These are phyloP conservation scores for Astropecten irregularis DNA, from an alignment of 53 echinoderm and acorn worm species.

Conservation along the genomic window DNA sequence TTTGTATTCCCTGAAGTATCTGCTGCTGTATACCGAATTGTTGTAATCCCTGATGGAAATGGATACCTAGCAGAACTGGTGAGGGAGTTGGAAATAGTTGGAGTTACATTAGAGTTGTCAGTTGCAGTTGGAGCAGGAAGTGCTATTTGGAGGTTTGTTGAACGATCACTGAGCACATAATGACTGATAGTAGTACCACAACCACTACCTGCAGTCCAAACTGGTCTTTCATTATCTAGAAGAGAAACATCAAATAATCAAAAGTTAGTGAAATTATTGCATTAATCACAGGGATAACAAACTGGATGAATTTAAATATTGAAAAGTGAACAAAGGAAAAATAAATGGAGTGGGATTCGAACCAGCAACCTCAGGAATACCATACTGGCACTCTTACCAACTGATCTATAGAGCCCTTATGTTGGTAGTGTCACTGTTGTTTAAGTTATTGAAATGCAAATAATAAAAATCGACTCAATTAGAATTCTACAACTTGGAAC, in stretches of 20 bases:
- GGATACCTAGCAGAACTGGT: background rate
- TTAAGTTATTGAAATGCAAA: too few relatives aligned
- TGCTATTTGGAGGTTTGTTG: background rate
- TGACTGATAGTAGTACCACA: constrained; percentile 42
- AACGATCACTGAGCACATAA: constrained; percentile 8
- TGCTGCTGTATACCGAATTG: constrained; percentile 46
- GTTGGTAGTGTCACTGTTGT: too few relatives aligned
- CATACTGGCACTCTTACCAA: too few relatives aligned
- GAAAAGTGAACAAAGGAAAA: too few relatives aligned
- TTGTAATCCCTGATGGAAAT: constrained; percentile 22
- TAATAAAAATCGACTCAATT: too few relatives aligned
- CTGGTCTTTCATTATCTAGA: constrained; percentile 66
- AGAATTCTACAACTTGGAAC: too few relatives aligned
- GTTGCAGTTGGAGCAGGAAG: constrained; percentile 44
- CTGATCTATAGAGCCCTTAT: too few relatives aligned
- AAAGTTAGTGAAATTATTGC: background rate
- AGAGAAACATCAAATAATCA: too few relatives aligned
- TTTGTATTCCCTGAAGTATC: constrained; percentile 15
- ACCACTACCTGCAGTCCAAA: background rate
- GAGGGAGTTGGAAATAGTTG: constrained; percentile 35
- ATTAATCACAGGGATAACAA: background rate
- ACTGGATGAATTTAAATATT: too few relatives aligned
- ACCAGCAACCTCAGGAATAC: too few relatives aligned
- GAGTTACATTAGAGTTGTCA: constrained; percentile 58
- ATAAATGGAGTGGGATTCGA: too few relatives aligned